phyloP scores from a whole-genome alignment of 2,888 invertebrate genomes.

The Dorcus hopei region DNA sequence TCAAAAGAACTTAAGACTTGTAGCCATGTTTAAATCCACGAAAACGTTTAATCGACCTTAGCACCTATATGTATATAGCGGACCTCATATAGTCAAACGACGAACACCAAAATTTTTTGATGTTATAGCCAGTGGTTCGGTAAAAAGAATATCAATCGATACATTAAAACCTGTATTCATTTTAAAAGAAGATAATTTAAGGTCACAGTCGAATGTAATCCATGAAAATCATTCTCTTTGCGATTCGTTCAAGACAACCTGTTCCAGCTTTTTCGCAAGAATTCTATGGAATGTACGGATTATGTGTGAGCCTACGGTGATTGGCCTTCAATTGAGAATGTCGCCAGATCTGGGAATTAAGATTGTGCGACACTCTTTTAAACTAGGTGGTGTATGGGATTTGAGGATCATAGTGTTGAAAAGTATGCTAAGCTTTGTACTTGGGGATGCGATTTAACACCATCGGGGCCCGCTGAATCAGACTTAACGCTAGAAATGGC shows the following conservation, averaged over 20 bases:
- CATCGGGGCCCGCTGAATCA: neutral
- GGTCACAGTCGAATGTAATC: no score
- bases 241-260: no score
- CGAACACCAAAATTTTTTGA: no score
- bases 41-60: no score
- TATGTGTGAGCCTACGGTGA: neutral
- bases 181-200: no score
- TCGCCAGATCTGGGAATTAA: neutral
- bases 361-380: neutral
- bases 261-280: neutral
- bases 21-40: no score
- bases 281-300: neutral
- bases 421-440: neutral
- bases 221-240: slow-evolving; percentile 24
- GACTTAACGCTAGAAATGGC: neutral
- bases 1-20: no score
- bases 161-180: no score
- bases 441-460: neutral
- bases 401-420: neutral
- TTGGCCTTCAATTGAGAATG: neutral
- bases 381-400: neutral
- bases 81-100: no score
- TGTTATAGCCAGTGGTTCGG: no score
- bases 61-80: no score
- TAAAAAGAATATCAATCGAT: no score